A percentile compares a stretch with the other conserved stretches of the same genome.
Conservation (phyloP, 2,797 vertebrate species). For the Geotrypetes seraphini region DNA sequence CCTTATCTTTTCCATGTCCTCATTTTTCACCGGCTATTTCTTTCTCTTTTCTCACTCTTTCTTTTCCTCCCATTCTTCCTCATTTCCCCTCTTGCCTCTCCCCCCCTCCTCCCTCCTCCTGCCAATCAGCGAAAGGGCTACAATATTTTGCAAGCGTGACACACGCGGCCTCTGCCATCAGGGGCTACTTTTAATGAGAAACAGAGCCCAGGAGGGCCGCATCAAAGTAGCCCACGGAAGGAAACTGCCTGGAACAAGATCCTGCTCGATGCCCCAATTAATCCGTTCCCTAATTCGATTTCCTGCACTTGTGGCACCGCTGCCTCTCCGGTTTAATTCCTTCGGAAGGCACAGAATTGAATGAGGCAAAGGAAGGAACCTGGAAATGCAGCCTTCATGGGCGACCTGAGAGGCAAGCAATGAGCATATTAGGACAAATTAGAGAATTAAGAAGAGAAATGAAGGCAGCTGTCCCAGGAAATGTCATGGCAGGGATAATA, state of each 20-base stretch:
- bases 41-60: background rate
- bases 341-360: slow-evolving; percentile 43
- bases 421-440: slow-evolving; percentile 69
- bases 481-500: slow-evolving; percentile 61
- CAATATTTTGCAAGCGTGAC: too few species aligned
- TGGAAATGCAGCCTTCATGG: slow-evolving; percentile 61
- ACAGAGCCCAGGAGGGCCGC: slow-evolving; percentile 61
- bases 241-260: slow-evolving; percentile 69
- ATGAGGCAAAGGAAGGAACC: slow-evolving; percentile 65
- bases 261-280: slow-evolving; percentile 74
- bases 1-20: too few species aligned
- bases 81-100: slow-evolving; percentile 5
- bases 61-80: background rate
- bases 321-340: slow-evolving; percentile 67
- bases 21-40: background rate
- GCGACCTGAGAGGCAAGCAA: slow-evolving; percentile 64
- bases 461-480: slow-evolving; percentile 57
- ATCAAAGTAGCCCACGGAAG: slow-evolving; percentile 69
- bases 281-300: slow-evolving; percentile 75
- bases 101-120: slow-evolving; percentile 2
- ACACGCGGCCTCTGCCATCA: slow-evolving; percentile 65
- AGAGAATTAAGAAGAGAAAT: slow-evolving; percentile 65
- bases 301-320: slow-evolving; percentile 62
- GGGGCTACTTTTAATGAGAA: slow-evolving; percentile 68
- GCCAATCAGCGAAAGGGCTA: slow-evolving; percentile 32